Percentiles rank a stretch among this genome's conserved stretches.
These are phyloP conservation scores for Drosophila yooni DNA, from an alignment of 2,888 invertebrate species.

Conservation along the genomic window DNA sequence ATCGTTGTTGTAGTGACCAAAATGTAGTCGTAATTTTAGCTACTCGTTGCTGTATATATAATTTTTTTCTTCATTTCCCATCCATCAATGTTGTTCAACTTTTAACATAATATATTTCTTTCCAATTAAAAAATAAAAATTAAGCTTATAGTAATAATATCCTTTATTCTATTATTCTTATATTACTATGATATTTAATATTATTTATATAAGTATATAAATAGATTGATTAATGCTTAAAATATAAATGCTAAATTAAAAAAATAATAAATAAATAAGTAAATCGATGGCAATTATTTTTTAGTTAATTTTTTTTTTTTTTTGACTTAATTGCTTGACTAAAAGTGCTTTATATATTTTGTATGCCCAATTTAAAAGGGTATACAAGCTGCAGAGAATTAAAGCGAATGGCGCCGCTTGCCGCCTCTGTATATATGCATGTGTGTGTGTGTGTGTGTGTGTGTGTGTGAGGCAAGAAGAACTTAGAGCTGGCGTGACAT, in stretches of 20 bases:
- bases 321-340: too few species aligned
- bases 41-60: not conserved
- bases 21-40: not conserved
- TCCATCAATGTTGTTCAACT: not conserved
- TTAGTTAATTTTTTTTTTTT: not conserved
- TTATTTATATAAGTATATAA: too few species aligned
- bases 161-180: not conserved
- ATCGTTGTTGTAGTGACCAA: not conserved
- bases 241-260: too few species aligned
- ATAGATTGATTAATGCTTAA: too few species aligned
- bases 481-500: conserved; percentile 67
- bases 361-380: conserved; percentile 9
- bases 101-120: not conserved
- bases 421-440: not conserved
- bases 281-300: not conserved
- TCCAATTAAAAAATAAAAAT: not conserved
- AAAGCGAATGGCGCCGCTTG: conserved; percentile 39
- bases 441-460: not conserved
- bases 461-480: conserved; percentile 30
- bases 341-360: not conserved
- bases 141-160: not conserved
- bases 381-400: conserved; percentile 35
- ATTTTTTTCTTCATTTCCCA: not conserved
- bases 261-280: too few species aligned
- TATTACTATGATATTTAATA: too few species aligned